phyloP scores from a whole-genome alignment of 2,888 invertebrate species.

The Danaus chrysippus region DNA sequence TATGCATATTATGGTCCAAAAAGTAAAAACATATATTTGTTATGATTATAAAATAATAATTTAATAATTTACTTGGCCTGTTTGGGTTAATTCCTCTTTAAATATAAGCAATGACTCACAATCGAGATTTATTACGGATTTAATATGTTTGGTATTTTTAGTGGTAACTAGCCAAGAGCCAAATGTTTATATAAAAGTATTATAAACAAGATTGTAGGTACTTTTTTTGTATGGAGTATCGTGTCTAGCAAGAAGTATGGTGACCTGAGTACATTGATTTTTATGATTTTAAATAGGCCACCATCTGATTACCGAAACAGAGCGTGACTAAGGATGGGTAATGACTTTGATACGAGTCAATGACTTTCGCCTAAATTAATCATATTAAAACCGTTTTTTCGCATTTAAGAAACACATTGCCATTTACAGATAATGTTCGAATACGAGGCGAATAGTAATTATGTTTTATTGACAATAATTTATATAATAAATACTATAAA shows the following conservation, averaged over 20 bases:
- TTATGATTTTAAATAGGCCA: slow-evolving; percentile 48
- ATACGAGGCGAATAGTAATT: not conserved
- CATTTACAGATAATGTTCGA: not conserved
- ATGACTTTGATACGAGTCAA: slow-evolving; percentile 10
- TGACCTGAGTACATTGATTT: slow-evolving; percentile 30
- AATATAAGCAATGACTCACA: no score
- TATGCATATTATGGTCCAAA: no score
- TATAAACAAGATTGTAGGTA: no score
- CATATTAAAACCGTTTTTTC: not conserved
- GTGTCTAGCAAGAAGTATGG: slow-evolving; percentile 13
- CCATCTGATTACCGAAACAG: slow-evolving; percentile 43
- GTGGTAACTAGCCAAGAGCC: no score
- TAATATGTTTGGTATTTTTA: no score
- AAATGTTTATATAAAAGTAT: no score
- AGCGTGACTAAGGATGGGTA: slow-evolving; percentile 49
- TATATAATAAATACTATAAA: not conserved
- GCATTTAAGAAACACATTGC: not conserved
- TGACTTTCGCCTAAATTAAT: slow-evolving; percentile 10
- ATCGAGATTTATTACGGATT: no score
- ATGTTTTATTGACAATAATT: not conserved
- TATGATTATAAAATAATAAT: no score
- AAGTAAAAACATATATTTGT: no score
- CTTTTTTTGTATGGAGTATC: slow-evolving; percentile 4
- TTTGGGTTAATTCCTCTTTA: no score
- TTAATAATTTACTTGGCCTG: no score